phyloP scores from a whole-genome alignment of 2,797 vertebrate genomes.

The Erpetoichthys calabaricus region DNA sequence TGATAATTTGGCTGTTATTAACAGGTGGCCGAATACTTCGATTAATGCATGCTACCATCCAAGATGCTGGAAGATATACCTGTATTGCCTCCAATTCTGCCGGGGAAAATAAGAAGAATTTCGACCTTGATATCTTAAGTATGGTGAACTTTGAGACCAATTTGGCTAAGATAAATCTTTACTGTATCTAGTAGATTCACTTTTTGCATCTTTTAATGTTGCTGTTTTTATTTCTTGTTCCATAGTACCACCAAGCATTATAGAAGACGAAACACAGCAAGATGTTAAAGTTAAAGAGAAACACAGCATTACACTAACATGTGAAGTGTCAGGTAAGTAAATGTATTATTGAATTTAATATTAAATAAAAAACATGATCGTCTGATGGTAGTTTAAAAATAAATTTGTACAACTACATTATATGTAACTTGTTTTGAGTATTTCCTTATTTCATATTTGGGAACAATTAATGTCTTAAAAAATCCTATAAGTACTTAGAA shows the following conservation, averaged over 20 bases:
- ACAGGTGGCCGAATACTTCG: conserved; percentile 76
- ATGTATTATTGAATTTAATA: not conserved
- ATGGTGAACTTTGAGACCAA: conserved; percentile 21
- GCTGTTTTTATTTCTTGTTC: conserved; percentile 8
- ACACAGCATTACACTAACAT: conserved; percentile 61
- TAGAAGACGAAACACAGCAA: conserved; percentile 53
- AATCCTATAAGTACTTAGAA: no score
- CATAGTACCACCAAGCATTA: conserved; percentile 75
- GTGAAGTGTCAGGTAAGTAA: conserved; percentile 74
- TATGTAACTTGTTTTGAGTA: no score
- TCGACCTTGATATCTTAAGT: conserved; percentile 76
- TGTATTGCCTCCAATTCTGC: conserved; percentile 75
- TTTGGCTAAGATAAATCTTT: conserved; percentile 21
- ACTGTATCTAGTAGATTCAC: conserved; percentile 13
- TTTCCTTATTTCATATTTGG: no score
- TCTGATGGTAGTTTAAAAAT: no score
- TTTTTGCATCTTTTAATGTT: not conserved
- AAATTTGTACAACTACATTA: no score
- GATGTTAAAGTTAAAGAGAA: conserved; percentile 82
- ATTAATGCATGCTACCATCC: conserved; percentile 49
- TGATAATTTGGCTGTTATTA: not conserved
- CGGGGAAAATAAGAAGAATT: conserved; percentile 72
- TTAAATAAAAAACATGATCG: no score
- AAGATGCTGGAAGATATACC: conserved; percentile 70
- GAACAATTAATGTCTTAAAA: no score